Percentiles rank a stretch among this genome's conserved stretches.
Evolutionary conservation across 92 coral and sea anemone species (phyloP).

Genomic region (Porites rus): DNA sequence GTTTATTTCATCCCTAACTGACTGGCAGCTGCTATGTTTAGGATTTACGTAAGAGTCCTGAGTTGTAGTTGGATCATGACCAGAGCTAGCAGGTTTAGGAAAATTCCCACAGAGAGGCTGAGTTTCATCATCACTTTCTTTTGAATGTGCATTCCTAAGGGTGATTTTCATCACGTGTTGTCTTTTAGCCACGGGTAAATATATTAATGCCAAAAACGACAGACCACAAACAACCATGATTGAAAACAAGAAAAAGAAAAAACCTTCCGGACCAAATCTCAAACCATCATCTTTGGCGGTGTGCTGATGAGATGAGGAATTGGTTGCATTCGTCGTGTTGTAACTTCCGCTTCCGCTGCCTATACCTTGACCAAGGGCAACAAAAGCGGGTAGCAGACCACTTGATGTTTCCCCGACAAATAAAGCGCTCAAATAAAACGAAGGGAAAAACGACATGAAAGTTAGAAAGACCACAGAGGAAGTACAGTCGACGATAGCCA

Average conservation of each 20-base stretch:
- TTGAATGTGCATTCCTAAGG: not conserved
- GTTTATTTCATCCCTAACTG: not conserved
- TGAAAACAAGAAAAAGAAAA: conserved; percentile 80
- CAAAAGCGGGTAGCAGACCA: conserved; percentile 91
- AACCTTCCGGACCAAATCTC: conserved; percentile 78
- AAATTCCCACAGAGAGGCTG: conserved; percentile 20
- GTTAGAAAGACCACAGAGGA: conserved; percentile 95
- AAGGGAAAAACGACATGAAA: conserved; percentile 87
- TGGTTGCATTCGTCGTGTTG: conserved; percentile 20
- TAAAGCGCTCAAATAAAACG: conserved; percentile 84
- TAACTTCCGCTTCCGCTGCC: conserved; percentile 19
- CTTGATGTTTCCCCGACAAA: conserved; percentile 93
- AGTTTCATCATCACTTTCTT: conserved; percentile 6
- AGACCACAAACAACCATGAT: conserved; percentile 86
- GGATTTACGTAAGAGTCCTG: not conserved
- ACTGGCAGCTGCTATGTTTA: not conserved
- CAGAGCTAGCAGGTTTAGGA: too few species aligned
- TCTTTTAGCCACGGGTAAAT: conserved; percentile 79
- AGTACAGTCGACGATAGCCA: conserved; percentile 93
- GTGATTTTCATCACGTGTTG: conserved; percentile 56
- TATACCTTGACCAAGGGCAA: conserved; percentile 94
- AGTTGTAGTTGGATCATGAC: not conserved
- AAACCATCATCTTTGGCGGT: conserved; percentile 26
- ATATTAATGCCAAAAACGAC: conserved; percentile 85
- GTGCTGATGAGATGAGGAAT: not conserved